A percentile compares a stretch with the other conserved stretches of the same genome.
These are phyloP conservation scores for Creontiades dilutus DNA, from an alignment of 2,888 invertebrate species.

Conservation along the genomic window DNA sequence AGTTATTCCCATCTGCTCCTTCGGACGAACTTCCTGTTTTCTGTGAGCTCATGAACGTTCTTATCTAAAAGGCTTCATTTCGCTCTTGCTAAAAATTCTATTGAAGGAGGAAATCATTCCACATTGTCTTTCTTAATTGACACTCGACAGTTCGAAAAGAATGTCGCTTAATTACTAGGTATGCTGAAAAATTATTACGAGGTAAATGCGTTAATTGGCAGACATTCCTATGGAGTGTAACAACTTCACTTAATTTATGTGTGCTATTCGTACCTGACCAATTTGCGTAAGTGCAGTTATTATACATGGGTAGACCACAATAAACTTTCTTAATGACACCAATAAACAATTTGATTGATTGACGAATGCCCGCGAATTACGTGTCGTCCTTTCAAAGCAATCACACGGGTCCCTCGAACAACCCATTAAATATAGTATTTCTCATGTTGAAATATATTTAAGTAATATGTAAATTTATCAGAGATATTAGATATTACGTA, in stretches of 20 bases:
- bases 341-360: background rate
- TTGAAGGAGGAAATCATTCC: background rate
- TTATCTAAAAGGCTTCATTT: background rate
- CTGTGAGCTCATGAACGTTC: background rate
- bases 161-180: background rate
- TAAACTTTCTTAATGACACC: background rate
- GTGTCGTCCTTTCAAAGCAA: too few species aligned
- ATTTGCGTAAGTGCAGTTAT: too few species aligned
- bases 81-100: slow-evolving; percentile 26
- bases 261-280: too few species aligned
- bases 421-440: too few species aligned
- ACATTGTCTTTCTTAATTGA: slow-evolving; percentile 17
- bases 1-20: background rate
- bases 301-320: background rate
- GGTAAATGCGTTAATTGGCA: background rate
- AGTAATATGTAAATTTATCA: too few species aligned
- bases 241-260: too few species aligned
- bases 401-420: too few species aligned
- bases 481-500: too few species aligned
- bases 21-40: background rate
- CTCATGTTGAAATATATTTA: too few species aligned
- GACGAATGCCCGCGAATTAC: too few species aligned
- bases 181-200: background rate
- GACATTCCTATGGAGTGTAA: background rate
- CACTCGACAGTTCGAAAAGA: background rate